Base-by-base conservation (phyloP, 2,797 vertebrate genomes). In the Acipenser oxyrinchus region DNA sequence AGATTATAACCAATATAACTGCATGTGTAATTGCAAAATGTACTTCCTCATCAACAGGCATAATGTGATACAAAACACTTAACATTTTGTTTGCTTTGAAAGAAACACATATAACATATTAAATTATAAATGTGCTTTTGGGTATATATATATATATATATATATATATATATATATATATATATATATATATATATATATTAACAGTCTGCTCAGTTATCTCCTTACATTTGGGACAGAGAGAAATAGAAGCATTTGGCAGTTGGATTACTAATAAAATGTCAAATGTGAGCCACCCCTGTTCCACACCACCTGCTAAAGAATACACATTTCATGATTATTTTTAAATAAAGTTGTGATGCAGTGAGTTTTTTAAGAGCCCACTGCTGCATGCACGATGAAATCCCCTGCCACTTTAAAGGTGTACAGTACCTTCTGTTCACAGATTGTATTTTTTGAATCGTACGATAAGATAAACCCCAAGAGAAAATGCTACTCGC, bases 61-160 rank as follows among this genome's bases (percentile, higher is more conserved):
- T 67, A 15, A 67, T 60, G 51, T 60, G 60, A 50, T 50, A 15
- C 59, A 48, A 67, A 61, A 67, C 66, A 53, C 66, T 63, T 63
- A 37, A 10, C 52, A 53, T 49, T 37, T 68, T 55, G 63, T 62
- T 63, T 68, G 66, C 60, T 67, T 67, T 67, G 49, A 50, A 13
- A 59, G 49, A 60, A 51, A 48, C 60, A 61, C 50, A 49, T 48
- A 51, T 37, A 51, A 50, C 10, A 58, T 58, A 51, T 60, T 60
- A 15, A 63, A 63, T 48, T 49, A 50, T 48, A 60, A 66, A 66
- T 10, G n/a, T n/a, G 59, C 49, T 48, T 51, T 11, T 49, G 49
- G 48, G 55, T 7, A 9, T 10, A 50, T 55, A 49, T 48, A 59
- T 6, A 37, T 59, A 18, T 18, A 18, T 18, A 18, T 18, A 18